Percentiles rank a stretch among this genome's conserved stretches.
Conservation (phyloP, 2,113 vertebrate species). For the Colistium nudipinnis region DNA sequence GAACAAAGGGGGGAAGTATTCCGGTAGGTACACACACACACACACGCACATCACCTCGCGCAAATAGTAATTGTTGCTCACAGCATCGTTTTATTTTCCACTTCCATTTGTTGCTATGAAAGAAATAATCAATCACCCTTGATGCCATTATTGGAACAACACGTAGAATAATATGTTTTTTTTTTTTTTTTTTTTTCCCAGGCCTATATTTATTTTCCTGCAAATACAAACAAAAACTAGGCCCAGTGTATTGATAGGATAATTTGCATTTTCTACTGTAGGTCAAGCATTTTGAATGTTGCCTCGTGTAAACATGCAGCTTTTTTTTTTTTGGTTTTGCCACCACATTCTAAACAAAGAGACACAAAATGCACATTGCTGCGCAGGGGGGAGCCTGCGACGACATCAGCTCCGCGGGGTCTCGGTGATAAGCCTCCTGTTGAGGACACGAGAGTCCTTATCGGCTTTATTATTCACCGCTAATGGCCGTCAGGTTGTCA, state of each 20-base stretch:
- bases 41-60: conserved; percentile 15
- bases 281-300: conserved; percentile 53
- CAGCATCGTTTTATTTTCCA: conserved; percentile 57
- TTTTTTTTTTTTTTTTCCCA: neutral
- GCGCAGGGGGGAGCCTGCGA: conserved; percentile 27
- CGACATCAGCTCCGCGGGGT: conserved; percentile 56
- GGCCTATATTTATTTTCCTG: conserved; percentile 46
- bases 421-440: conserved; percentile 53
- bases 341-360: conserved; percentile 45
- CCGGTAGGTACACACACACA: conserved; percentile 83
- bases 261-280: conserved; percentile 44
- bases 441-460: conserved; percentile 49
- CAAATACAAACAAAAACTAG: conserved; percentile 53
- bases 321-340: no score
- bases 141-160: conserved; percentile 41
- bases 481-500: conserved; percentile 67
- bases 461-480: conserved; percentile 69
- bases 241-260: conserved; percentile 33
- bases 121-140: conserved; percentile 52
- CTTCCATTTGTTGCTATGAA: conserved; percentile 47
- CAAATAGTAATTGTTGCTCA: conserved; percentile 56
- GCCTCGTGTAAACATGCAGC: conserved; percentile 34
- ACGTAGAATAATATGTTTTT: conserved; percentile 23
- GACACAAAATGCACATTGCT: conserved; percentile 66
- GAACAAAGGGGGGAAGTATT: conserved; percentile 97